A percentile compares a stretch with the other conserved stretches of the same genome.
phyloP scores from a whole-genome alignment of 2,797 vertebrate genomes.

The Novumbra hubbsi region DNA sequence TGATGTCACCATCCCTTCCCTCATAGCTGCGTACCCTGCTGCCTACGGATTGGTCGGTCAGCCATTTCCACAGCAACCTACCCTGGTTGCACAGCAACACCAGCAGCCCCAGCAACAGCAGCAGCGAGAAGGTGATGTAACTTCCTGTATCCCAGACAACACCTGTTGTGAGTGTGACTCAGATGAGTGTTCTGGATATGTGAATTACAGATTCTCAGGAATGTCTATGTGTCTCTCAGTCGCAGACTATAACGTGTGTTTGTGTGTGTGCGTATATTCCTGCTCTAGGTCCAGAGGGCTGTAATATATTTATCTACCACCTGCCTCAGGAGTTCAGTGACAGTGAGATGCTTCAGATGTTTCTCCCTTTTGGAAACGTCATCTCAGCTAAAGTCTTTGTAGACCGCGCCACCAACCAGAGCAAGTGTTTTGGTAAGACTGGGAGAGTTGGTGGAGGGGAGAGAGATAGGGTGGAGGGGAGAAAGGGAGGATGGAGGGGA shows the following conservation, averaged over 20 bases:
- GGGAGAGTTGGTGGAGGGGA: conserved; percentile 9
- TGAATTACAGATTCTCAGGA: conserved; percentile 6
- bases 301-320: conserved; percentile 98
- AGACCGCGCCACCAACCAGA: conserved; percentile 93
- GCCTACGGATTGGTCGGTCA: conserved; percentile 90
- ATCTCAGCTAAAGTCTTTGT: conserved; percentile 96
- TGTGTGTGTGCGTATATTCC: conserved; percentile 30
- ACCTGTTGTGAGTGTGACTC: conserved; percentile 19
- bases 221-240: neutral
- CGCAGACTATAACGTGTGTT: neutral
- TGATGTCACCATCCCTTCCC: conserved; percentile 56
- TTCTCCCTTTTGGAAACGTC: conserved; percentile 92
- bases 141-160: conserved; percentile 51
- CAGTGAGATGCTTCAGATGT: conserved; percentile 95
- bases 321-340: conserved; percentile 96
- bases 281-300: conserved; percentile 87
- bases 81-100: conserved; percentile 86
- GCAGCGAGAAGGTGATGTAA: conserved; percentile 83
- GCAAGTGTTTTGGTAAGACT: conserved; percentile 85
- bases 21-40: conserved; percentile 87
- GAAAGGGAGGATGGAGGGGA: neutral
- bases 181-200: conserved; percentile 13
- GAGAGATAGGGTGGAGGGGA: conserved; percentile 20
- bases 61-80: conserved; percentile 86
- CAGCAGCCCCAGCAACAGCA: conserved; percentile 87